These are phyloP conservation scores for Corbicula japonica DNA, from an alignment of 2,888 invertebrate species.

Conservation along the genomic window DNA sequence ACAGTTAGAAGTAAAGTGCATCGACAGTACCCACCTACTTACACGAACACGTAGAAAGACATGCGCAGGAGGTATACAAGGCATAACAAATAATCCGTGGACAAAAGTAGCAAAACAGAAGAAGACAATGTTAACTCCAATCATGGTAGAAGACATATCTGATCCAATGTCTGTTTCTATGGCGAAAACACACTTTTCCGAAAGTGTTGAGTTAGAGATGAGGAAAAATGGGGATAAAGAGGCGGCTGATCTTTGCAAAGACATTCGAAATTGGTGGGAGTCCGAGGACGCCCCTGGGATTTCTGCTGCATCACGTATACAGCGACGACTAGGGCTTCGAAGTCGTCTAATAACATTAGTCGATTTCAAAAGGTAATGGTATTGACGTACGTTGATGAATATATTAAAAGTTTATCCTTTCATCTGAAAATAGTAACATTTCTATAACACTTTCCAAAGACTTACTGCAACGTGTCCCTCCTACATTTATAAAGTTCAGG, in stretches of 20 bases:
- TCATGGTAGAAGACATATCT: slow-evolving; percentile 60
- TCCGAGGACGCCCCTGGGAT: slow-evolving; percentile 58
- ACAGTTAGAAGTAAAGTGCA: slow-evolving; percentile 59
- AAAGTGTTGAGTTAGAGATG: slow-evolving; percentile 53
- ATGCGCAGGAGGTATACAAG: slow-evolving; percentile 53
- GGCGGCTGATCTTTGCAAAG: slow-evolving; percentile 46
- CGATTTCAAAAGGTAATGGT: slow-evolving; percentile 1
- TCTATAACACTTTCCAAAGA: no score
- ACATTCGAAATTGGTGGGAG: slow-evolving; percentile 55
- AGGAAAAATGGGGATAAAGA: slow-evolving; percentile 35
- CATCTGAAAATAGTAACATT: no score
- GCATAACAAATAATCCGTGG: slow-evolving; percentile 45
- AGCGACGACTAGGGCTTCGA: slow-evolving; percentile 25
- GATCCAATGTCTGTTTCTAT: slow-evolving; percentile 62
- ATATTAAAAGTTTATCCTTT: no score
- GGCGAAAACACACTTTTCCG: slow-evolving; percentile 55
- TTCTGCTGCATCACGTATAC: slow-evolving; percentile 22
- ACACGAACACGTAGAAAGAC: slow-evolving; percentile 48
- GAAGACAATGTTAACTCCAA: slow-evolving; percentile 48
- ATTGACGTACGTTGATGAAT: no score
- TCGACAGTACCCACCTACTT: slow-evolving; percentile 58
- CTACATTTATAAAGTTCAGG: no score
- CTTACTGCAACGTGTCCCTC: no score
- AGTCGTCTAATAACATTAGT: slow-evolving; percentile 31
- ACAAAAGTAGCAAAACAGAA: slow-evolving; percentile 43